Percentiles rank a stretch among this genome's conserved stretches.
phyloP scores from a whole-genome alignment of 2,113 vertebrate species.

The Mystacornis crossleyi region DNA sequence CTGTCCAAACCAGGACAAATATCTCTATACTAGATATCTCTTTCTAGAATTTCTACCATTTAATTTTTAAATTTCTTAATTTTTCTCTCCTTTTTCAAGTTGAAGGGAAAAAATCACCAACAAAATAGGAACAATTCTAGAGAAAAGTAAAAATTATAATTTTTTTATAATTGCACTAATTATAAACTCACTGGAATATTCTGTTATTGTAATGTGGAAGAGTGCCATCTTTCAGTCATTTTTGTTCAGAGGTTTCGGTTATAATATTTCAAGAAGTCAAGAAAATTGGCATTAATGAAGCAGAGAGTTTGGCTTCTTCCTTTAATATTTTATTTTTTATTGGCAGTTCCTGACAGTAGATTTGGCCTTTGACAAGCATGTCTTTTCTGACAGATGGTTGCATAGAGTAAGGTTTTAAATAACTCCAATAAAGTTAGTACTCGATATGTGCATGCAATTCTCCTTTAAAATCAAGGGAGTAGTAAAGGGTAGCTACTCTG shows the following conservation, averaged over 20 bases:
- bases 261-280: background rate
- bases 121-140: background rate
- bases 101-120: background rate
- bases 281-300: background rate
- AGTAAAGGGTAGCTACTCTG: fast-evolving
- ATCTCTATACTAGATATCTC: background rate
- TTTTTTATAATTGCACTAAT: background rate
- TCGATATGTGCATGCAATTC: fast-evolving
- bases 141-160: background rate
- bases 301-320: background rate
- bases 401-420: background rate
- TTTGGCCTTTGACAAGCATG: background rate
- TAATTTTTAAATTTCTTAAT: fast-evolving
- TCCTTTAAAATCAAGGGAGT: background rate
- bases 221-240: background rate
- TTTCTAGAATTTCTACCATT: background rate
- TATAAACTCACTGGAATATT: background rate
- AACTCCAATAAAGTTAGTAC: background rate
- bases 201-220: background rate
- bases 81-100: background rate
- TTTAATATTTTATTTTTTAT: background rate
- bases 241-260: background rate
- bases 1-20: too few species aligned
- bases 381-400: background rate
- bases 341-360: background rate